A percentile compares a stretch with the other conserved stretches of the same genome.
phyloP scores from a whole-genome alignment of 2,888 invertebrate genomes.

The Lasioglossum marginatum region DNA sequence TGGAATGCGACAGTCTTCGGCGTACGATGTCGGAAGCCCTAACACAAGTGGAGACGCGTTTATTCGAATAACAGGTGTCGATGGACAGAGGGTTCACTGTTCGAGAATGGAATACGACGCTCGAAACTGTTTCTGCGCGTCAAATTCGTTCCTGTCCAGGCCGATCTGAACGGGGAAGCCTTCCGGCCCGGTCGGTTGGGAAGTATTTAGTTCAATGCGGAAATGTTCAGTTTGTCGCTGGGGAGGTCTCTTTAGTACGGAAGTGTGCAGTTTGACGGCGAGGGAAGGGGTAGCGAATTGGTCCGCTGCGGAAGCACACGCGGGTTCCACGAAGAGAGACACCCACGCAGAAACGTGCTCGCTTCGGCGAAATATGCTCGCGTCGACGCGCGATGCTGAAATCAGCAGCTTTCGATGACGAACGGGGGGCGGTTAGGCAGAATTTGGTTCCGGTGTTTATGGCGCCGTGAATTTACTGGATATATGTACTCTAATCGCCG shows the following conservation, averaged over 20 bases:
- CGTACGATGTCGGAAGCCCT: not conserved
- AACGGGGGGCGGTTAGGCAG: not conserved
- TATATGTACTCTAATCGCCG: not conserved
- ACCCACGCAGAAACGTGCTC: not conserved
- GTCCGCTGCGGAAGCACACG: constrained; percentile 32
- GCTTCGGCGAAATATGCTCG: constrained; percentile 10
- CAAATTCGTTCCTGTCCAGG: not conserved
- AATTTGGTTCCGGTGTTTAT: not conserved
- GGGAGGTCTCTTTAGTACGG: constrained; percentile 37
- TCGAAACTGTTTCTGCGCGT: not conserved
- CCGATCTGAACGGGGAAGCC: not conserved
- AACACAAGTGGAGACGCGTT: not conserved
- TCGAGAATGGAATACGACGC: not conserved
- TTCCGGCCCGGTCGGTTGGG: constrained; percentile 15
- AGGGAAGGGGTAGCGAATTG: constrained; percentile 27
- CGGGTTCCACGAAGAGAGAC: constrained; percentile 22
- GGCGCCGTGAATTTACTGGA: not conserved
- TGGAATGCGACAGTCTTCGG: not conserved
- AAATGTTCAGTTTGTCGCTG: constrained; percentile 49
- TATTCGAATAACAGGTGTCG: not conserved
- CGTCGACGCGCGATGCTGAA: no score
- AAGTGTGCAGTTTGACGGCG: constrained; percentile 39
- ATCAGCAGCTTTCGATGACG: not conserved
- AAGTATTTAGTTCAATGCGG: constrained; percentile 44
- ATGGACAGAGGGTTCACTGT: not conserved